Conservation (phyloP, 2,797 vertebrate genomes). For the Ciconia nigra region DNA sequence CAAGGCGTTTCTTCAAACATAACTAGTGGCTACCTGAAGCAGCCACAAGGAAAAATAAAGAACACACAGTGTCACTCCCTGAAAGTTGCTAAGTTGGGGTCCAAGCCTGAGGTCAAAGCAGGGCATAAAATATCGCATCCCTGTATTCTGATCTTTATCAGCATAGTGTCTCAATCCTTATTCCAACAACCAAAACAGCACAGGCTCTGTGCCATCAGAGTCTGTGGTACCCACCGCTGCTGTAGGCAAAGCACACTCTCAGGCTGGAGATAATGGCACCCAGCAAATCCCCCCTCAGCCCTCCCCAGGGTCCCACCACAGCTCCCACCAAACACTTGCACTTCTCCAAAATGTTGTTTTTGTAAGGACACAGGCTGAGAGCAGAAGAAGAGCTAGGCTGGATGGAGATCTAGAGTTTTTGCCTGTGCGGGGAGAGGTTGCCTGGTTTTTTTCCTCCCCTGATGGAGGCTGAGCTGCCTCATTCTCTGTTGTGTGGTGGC, state of each 20-base stretch:
- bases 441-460: background rate
- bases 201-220: background rate
- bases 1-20: background rate
- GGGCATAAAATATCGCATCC: fast-evolving
- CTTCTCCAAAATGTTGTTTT: background rate
- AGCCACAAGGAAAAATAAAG: background rate
- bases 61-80: background rate
- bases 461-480: background rate
- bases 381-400: background rate
- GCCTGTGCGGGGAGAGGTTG: background rate
- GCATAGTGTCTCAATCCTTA: background rate
- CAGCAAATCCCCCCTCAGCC: too few relatives aligned
- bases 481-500: background rate
- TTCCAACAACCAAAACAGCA: background rate
- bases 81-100: background rate
- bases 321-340: background rate
- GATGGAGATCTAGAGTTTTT: background rate
- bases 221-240: background rate
- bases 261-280: fast-evolving
- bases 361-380: background rate
- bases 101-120: background rate
- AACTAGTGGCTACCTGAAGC: background rate
- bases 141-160: background rate
- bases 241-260: background rate
- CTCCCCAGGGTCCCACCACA: background rate